Percentiles rank a stretch among this genome's conserved stretches.
phyloP scores from a whole-genome alignment of 2,888 invertebrate genomes.

The Ennomos erosarius region DNA sequence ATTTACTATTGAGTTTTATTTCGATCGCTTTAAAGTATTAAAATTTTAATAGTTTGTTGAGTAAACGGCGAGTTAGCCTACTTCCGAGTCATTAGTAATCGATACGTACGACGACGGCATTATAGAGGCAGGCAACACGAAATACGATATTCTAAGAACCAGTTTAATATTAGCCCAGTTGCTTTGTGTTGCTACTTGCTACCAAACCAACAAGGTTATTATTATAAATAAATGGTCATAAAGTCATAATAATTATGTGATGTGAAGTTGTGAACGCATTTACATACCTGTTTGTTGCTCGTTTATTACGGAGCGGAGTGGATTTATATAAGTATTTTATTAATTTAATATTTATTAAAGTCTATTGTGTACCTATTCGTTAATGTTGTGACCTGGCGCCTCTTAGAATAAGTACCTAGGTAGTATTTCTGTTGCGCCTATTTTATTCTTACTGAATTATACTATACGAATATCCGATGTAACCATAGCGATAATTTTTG shows the following conservation, averaged over 20 bases:
- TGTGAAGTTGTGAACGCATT: constrained; percentile 8
- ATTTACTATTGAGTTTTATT: background rate
- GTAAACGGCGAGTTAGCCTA: constrained; percentile 13
- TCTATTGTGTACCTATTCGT: too few species aligned
- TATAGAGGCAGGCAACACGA: constrained; percentile 2
- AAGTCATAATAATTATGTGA: constrained; percentile 9
- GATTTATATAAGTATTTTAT: too few species aligned
- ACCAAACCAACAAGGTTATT: constrained; percentile 31
- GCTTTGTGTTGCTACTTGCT: background rate
- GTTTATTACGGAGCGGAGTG: constrained; percentile 7
- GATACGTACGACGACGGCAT: constrained; percentile 4
- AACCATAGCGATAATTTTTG: too few species aligned
- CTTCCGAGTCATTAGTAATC: constrained; percentile 30
- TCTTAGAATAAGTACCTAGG: too few species aligned
- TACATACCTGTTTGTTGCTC: constrained; percentile 28
- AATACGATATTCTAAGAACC: constrained; percentile 29
- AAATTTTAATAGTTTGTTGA: constrained; percentile 4
- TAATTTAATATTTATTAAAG: too few species aligned
- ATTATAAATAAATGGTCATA: constrained; percentile 16
- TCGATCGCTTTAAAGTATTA: constrained; percentile 4
- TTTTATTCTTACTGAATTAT: too few species aligned
- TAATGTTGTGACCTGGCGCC: too few species aligned
- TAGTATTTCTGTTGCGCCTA: too few species aligned
- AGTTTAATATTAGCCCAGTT: constrained; percentile 33
- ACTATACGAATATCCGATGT: too few species aligned